Evolutionary conservation across 2,113 vertebrate genomes (phyloP), one percentile per base, ranked within the genome.

Genomic region (Chionomys nivalis): DNA sequence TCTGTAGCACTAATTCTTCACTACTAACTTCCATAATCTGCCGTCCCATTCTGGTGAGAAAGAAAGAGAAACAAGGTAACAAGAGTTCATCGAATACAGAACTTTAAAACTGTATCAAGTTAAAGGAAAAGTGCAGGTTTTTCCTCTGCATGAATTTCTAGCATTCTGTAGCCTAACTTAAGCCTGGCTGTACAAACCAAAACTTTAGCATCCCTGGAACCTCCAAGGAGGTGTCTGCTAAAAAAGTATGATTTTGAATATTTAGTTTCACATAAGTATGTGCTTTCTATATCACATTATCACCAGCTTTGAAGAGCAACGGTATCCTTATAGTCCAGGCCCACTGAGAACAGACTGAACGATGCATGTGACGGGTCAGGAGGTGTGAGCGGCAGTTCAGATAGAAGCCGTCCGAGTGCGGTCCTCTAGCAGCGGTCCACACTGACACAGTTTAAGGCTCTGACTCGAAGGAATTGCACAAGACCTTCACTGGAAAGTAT

Each of bases 271-370:
- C 14, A 47, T 17, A 65, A 63, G 10, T 26, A n/a, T 28, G 23
- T 55, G 10, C 68, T 93, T 96, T 75, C 78, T 10, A 16, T 63
- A 31, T 65, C 16, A 24, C 72, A 39, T 81, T 70, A 65, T 68
- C 82, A 87, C 21, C 39, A 16, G 78, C 96, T 95, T 89, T 83
- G 58, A 94, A 76, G 7, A 13, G 39, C 83, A 88, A 95, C 93
- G 16, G 58, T 26, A 3, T 68, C 33, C 1, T 23, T 76, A 16
- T 90, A 39, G 77, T 93, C 91, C 63, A 79, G 93, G 85, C 65
- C 83, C 49, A 82, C 52, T 68, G 61, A 94, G 49, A 24, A 82
- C 12, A 87, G 33, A 63, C 28, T 78, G 26, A 70, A 39, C 36
- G 78, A 93, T n/a, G 39, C n/a, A 14, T 47, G 42, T 61, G 31